These are phyloP conservation scores for Lipophrys pholis DNA, from an alignment of 2,113 vertebrate genomes.

Conservation along the genomic window DNA sequence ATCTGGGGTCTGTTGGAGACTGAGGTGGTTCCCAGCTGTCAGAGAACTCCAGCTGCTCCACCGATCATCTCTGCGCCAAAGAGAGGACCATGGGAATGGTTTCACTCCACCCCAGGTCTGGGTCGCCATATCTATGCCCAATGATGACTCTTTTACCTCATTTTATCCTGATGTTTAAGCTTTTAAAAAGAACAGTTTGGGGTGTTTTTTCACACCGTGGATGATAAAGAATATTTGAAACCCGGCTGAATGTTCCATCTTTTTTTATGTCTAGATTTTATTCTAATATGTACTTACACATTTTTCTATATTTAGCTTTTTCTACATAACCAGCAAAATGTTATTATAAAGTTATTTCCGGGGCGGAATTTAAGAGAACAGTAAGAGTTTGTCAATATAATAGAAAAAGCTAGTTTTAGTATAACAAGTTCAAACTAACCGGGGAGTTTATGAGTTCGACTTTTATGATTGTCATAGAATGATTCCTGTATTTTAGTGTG, in stretches of 20 bases:
- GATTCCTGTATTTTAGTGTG: too few species aligned
- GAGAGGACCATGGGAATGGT: constrained; percentile 52
- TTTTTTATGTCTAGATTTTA: too few species aligned
- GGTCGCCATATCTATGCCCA: constrained; percentile 13
- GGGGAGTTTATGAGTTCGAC: too few species aligned
- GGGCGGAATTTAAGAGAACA: too few species aligned
- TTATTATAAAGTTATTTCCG: too few species aligned
- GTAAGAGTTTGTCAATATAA: too few species aligned
- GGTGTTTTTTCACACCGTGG: background rate
- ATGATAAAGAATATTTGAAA: constrained; percentile 6
- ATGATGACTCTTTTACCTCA: constrained; percentile 32
- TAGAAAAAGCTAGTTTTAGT: too few species aligned
- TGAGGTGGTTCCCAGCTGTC: constrained; percentile 78
- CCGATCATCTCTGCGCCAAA: constrained; percentile 58
- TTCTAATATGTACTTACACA: too few species aligned
- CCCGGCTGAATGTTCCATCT: background rate
- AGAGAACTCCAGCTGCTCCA: constrained; percentile 73
- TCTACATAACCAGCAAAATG: too few species aligned
- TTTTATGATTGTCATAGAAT: too few species aligned
- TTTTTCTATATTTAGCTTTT: too few species aligned
- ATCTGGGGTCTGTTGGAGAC: constrained; percentile 77
- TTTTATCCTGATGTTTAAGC: constrained; percentile 16
- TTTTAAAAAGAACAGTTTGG: background rate
- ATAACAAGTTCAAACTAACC: too few species aligned
- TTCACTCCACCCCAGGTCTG: constrained; percentile 42